Percentiles rank a stretch among this genome's conserved stretches.
phyloP scores from a whole-genome alignment of 2,888 invertebrate species.

The Leptinotarsa peninsularis region DNA sequence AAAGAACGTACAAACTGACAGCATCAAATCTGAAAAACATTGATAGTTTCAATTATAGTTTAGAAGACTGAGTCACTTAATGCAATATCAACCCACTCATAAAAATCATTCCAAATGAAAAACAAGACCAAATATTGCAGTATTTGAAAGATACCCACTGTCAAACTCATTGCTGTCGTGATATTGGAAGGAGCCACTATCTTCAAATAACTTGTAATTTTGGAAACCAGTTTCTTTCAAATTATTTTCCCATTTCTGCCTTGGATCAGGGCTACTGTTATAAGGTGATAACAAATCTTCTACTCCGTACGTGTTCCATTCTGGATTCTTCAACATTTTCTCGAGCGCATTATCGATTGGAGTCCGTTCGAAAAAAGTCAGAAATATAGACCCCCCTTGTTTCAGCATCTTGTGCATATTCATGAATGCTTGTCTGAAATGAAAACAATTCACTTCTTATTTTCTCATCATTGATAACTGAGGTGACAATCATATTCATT shows the following conservation, averaged over 20 bases:
- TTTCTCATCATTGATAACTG: too few relatives aligned
- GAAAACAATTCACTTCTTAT: background rate
- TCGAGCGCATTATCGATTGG: slow-evolving; percentile 4
- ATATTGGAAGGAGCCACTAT: background rate
- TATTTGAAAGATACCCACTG: background rate
- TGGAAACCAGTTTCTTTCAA: slow-evolving; percentile 9
- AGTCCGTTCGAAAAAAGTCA: background rate
- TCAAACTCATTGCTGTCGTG: background rate
- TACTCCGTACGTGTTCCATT: slow-evolving; percentile 9
- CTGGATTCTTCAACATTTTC: background rate
- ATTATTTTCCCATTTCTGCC: slow-evolving; percentile 9
- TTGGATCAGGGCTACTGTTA: slow-evolving; percentile 8
- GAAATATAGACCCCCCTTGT: background rate
- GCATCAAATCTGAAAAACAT: background rate
- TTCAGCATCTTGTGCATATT: slow-evolving; percentile 24
- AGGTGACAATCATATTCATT: too few relatives aligned
- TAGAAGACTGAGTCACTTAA: too few relatives aligned
- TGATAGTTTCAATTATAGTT: too few relatives aligned
- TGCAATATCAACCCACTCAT: too few relatives aligned
- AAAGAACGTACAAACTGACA: background rate
- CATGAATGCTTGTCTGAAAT: slow-evolving; percentile 12
- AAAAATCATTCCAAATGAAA: too few relatives aligned
- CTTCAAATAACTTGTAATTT: slow-evolving; percentile 12
- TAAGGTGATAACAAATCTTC: slow-evolving; percentile 7
- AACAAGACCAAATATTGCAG: background rate